Evolutionary conservation across 1,140 invertebrate species (phyloP).

Genomic region (Aricia agestis): DNA sequence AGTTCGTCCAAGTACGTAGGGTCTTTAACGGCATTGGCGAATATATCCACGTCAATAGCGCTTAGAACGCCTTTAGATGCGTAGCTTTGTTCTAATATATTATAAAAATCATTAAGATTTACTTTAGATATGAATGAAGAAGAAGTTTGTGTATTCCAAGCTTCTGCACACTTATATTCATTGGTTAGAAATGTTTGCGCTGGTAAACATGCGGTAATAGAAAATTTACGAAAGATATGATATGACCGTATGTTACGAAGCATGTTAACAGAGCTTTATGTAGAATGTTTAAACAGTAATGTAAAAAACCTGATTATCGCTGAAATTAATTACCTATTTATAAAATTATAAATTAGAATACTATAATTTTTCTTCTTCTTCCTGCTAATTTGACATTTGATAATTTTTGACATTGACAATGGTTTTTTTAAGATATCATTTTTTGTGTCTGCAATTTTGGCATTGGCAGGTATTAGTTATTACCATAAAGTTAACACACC

Average conservation of each 20-base stretch:
- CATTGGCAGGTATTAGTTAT: too few species aligned
- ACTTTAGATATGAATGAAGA: slow-evolving; percentile 80
- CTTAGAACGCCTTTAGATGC: slow-evolving; percentile 75
- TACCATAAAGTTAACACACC: too few species aligned
- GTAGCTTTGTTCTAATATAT: slow-evolving; percentile 79
- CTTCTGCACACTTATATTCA: slow-evolving; percentile 80
- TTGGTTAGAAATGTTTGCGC: slow-evolving; percentile 75
- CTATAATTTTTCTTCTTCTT: too few species aligned
- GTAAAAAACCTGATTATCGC: too few species aligned
- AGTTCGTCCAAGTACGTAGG: slow-evolving; percentile 79
- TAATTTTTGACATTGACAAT: too few species aligned
- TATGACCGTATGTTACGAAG: slow-evolving; percentile 25
- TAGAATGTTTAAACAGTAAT: neutral
- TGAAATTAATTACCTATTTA: too few species aligned
- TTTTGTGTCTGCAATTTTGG: too few species aligned
- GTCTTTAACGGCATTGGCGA: slow-evolving; percentile 79
- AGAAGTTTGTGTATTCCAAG: slow-evolving; percentile 80
- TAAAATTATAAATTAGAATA: too few species aligned
- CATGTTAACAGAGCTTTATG: slow-evolving; percentile 18
- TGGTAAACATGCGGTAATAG: slow-evolving; percentile 17
- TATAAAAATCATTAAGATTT: slow-evolving; percentile 79
- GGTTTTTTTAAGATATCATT: too few species aligned
- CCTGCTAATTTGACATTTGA: too few species aligned
- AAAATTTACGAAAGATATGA: slow-evolving; percentile 9
- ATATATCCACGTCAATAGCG: slow-evolving; percentile 86